These are phyloP conservation scores for Leuctra nigra DNA, from an alignment of 2,888 invertebrate species.

Conservation along the genomic window DNA sequence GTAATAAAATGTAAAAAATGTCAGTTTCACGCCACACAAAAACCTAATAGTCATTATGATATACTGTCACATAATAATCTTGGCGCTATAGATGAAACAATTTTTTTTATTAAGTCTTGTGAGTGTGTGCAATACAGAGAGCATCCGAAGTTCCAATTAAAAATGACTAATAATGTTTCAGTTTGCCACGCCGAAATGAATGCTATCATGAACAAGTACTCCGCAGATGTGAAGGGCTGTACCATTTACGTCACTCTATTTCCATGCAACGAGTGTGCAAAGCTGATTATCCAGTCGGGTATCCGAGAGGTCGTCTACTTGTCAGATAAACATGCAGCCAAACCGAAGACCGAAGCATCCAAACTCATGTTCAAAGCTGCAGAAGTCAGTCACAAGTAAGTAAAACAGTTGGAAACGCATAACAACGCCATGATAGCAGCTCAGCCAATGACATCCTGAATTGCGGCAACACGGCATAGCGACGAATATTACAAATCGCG, in stretches of 20 bases:
- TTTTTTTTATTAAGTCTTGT: too few species aligned
- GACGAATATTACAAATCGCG: too few species aligned
- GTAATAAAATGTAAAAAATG: too few species aligned
- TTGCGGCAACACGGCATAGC: neutral
- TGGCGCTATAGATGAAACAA: too few species aligned
- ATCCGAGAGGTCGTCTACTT: constrained; percentile 72
- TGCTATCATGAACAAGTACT: constrained; percentile 89
- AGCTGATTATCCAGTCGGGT: constrained; percentile 91
- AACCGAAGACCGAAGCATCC: constrained; percentile 63
- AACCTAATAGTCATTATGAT: too few species aligned
- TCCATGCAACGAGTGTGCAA: constrained; percentile 97
- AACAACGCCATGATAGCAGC: too few species aligned
- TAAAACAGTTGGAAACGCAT: too few species aligned
- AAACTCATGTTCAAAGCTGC: constrained; percentile 76
- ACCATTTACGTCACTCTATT: constrained; percentile 85
- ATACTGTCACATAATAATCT: too few species aligned
- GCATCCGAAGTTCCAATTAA: too few species aligned
- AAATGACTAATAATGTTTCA: constrained; percentile 43
- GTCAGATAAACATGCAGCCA: constrained; percentile 72
- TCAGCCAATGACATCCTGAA: neutral
- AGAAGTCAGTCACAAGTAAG: constrained; percentile 58
- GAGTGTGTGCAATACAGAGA: too few species aligned
- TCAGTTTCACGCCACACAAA: too few species aligned
- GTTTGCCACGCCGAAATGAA: constrained; percentile 99
- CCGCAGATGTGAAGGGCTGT: constrained; percentile 67